These are phyloP conservation scores for Eledona agricola DNA, from an alignment of 2,888 invertebrate genomes.

Conservation along the genomic window DNA sequence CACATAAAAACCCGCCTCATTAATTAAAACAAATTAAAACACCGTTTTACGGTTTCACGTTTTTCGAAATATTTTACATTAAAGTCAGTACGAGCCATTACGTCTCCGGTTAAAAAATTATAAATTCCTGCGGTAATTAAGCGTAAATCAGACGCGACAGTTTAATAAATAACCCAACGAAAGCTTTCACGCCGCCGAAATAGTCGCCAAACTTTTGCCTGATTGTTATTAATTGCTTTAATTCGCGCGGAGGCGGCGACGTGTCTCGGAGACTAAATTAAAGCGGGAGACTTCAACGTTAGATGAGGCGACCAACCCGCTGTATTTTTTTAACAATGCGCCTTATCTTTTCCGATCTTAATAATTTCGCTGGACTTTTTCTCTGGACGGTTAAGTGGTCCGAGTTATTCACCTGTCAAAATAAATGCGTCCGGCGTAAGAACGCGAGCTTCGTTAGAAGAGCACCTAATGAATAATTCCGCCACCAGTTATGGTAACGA, in stretches of 20 bases:
- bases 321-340: no score
- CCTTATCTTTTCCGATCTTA: no score
- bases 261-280: no score
- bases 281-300: constrained; percentile 12
- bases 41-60: constrained; percentile 21
- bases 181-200: constrained; percentile 20
- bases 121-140: constrained; percentile 22
- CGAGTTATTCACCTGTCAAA: constrained; percentile 18
- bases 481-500: constrained; percentile 32
- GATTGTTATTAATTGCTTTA: constrained; percentile 19
- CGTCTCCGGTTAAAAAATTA: constrained; percentile 17
- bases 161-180: constrained; percentile 17
- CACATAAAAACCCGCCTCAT: constrained; percentile 15
- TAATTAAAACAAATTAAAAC: constrained; percentile 26
- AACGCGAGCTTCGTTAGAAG: constrained; percentile 20
- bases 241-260: no score
- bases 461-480: constrained; percentile 32
- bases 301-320: constrained; percentile 7
- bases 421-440: constrained; percentile 13
- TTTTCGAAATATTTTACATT: constrained; percentile 22
- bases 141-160: constrained; percentile 12
- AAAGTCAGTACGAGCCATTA: constrained; percentile 9
- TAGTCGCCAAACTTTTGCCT: constrained; percentile 16
- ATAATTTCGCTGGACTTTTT: neutral
- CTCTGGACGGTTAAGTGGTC: constrained; percentile 1